phyloP scores from a whole-genome alignment of 2,797 vertebrate genomes.

The Enteromius trimaculatus region DNA sequence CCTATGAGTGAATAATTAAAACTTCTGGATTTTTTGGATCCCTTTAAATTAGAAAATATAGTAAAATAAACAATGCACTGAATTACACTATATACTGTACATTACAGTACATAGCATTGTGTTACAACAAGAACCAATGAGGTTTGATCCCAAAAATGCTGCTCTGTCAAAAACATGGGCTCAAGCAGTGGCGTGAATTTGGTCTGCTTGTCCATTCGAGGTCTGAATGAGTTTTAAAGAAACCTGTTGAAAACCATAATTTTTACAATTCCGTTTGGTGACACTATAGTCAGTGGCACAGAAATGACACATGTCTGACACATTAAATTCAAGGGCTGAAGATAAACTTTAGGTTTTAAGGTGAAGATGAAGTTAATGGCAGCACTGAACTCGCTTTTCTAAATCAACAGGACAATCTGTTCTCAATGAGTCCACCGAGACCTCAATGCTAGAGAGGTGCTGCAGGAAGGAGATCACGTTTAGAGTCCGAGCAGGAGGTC shows the following conservation, averaged over 20 bases:
- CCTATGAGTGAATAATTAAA: background rate
- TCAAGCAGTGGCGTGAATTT: background rate
- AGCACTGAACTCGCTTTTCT: background rate
- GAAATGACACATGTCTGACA: slow-evolving; percentile 14
- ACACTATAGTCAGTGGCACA: background rate
- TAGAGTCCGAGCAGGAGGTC: slow-evolving; percentile 13
- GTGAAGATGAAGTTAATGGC: background rate
- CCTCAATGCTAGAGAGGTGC: background rate
- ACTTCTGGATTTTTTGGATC: background rate
- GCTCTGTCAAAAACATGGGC: background rate
- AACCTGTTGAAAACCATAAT: slow-evolving; percentile 2
- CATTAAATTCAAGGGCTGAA: slow-evolving; percentile 18
- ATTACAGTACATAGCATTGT: background rate
- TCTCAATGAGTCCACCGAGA: slow-evolving; percentile 16
- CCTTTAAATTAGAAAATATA: background rate
- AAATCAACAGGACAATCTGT: slow-evolving; percentile 33
- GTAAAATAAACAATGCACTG: background rate
- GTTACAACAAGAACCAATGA: background rate
- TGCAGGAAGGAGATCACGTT: slow-evolving; percentile 11
- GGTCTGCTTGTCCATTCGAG: background rate
- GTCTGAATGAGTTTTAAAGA: background rate
- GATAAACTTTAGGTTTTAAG: background rate
- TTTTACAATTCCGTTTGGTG: background rate
- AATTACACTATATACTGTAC: background rate
- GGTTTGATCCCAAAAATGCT: background rate